phyloP scores from a whole-genome alignment of 2,113 vertebrate genomes.

The Galbula dea region DNA sequence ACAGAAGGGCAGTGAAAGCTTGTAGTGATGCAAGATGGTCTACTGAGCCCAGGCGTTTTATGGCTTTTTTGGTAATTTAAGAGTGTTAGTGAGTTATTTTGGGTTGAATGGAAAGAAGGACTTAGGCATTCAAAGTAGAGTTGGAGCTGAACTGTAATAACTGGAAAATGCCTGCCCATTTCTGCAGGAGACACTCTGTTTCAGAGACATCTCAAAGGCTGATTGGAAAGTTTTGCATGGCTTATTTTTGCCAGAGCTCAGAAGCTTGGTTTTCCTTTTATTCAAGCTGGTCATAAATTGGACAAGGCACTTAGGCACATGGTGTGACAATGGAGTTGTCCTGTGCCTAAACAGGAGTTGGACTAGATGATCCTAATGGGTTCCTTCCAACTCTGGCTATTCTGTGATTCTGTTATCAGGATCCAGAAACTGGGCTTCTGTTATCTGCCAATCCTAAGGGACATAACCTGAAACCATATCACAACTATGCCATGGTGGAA shows the following conservation, averaged over 20 bases:
- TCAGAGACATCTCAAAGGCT: background rate
- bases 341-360: too few species aligned
- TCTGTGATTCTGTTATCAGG: too few species aligned
- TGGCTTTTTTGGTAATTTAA: background rate
- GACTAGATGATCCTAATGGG: too few species aligned
- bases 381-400: too few species aligned
- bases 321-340: too few species aligned
- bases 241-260: background rate
- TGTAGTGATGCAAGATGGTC: fast-evolving
- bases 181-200: background rate
- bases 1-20: background rate
- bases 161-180: background rate
- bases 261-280: background rate
- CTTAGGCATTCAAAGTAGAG: background rate
- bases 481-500: fast-evolving
- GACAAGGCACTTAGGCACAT: too few species aligned
- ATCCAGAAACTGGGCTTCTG: background rate
- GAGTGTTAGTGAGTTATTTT: too few species aligned
- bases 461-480: background rate
- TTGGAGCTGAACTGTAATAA: background rate
- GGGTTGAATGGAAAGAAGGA: background rate
- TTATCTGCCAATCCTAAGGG: background rate
- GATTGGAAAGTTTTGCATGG: background rate
- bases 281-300: too few species aligned
- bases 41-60: fast-evolving